These are phyloP conservation scores for Capitulum mitella DNA, from an alignment of 2,888 invertebrate species.

Conservation along the genomic window DNA sequence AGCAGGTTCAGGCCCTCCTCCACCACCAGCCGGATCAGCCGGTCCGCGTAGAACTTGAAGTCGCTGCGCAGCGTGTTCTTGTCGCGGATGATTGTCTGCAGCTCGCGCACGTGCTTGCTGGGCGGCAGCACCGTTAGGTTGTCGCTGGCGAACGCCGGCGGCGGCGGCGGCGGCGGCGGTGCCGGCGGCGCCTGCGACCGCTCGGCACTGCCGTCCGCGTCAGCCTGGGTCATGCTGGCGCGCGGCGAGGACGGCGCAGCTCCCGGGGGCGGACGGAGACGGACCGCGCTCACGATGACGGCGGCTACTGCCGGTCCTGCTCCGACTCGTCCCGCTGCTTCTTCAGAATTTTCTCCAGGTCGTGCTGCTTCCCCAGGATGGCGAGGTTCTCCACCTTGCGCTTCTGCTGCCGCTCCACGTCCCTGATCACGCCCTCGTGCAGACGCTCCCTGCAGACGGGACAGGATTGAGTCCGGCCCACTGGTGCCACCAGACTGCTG, in stretches of 20 bases:
- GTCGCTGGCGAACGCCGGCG: constrained; percentile 31
- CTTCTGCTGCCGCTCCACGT: constrained; percentile 33
- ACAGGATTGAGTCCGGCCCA: not conserved
- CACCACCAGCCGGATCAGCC: constrained; percentile 91
- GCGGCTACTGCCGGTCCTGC: not conserved
- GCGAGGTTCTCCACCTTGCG: constrained; percentile 31
- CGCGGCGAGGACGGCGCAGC: not conserved
- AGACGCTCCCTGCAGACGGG: constrained; percentile 30
- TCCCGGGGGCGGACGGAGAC: not conserved
- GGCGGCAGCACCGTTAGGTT: constrained; percentile 32
- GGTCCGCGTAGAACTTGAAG: constrained; percentile 97
- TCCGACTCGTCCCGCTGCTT: not conserved
- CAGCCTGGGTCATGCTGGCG: not conserved
- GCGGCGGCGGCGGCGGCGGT: not conserved
- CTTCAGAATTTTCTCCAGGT: constrained; percentile 30
- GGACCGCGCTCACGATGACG: not conserved
- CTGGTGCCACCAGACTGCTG: not conserved
- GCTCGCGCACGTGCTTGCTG: constrained; percentile 38
- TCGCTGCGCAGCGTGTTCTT: constrained; percentile 77
- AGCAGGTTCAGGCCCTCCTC: constrained; percentile 96
- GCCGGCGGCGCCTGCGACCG: not conserved
- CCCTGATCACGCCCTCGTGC: constrained; percentile 32
- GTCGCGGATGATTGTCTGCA: constrained; percentile 49
- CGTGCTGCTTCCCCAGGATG: constrained; percentile 29
- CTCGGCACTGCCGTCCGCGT: not conserved